phyloP scores from a whole-genome alignment of 2,113 vertebrate genomes.

The Sus scrofa region T2T-Sscrofa CM000812.6:81370001-81370500 shows the following conservation, averaged over 20 bases:
- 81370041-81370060: not conserved
- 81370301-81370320: not conserved
- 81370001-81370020: conserved; percentile 6
- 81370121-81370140: not conserved
- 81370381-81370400: not conserved
- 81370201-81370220: not conserved
- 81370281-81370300: not conserved
- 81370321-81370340: not conserved
- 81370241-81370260: not conserved
- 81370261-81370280: not conserved
- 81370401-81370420: not conserved
- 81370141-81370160: not conserved
- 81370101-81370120: not conserved
- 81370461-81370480: not conserved
- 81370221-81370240: conserved; percentile 26
- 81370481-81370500: not conserved
- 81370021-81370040: not conserved
- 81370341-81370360: not conserved
- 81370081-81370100: not conserved
- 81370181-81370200: not conserved
- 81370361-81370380: not conserved
- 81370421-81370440: not conserved
- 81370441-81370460: not conserved
- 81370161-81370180: not conserved
- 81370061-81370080: not conserved